Conservation (phyloP, 2,797 vertebrate species). For the Clarias platycephalus region DNA sequence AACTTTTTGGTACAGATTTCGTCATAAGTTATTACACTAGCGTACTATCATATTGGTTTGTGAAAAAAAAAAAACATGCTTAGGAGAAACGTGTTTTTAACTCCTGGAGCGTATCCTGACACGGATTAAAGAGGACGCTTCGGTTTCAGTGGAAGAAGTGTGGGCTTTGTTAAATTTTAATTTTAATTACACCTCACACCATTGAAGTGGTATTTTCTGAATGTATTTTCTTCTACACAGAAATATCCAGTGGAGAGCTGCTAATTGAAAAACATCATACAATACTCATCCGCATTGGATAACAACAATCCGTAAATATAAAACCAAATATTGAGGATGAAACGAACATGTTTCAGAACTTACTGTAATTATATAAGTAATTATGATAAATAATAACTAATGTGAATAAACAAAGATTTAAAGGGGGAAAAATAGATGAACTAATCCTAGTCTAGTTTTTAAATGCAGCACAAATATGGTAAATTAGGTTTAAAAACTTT, state of each 20-base stretch:
- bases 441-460: not conserved
- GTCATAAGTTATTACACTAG: not conserved
- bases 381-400: not conserved
- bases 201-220: not conserved
- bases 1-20: no score
- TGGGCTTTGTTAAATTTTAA: not conserved
- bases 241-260: not conserved
- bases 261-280: not conserved
- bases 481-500: not conserved
- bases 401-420: not conserved
- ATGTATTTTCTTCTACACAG: not conserved
- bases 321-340: no score
- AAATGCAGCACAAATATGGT: not conserved
- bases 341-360: no score
- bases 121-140: no score
- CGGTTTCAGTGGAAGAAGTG: not conserved
- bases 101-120: no score
- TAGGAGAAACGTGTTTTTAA: no score
- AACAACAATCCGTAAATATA: not conserved
- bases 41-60: no score
- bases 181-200: not conserved
- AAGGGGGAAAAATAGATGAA: not conserved
- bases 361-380: no score
- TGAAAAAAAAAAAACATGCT: no score
- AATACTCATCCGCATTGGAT: no score